These are phyloP conservation scores for Bos indicus DNA, from an alignment of 2,113 vertebrate species.

Conservation along the genomic window DNA sequence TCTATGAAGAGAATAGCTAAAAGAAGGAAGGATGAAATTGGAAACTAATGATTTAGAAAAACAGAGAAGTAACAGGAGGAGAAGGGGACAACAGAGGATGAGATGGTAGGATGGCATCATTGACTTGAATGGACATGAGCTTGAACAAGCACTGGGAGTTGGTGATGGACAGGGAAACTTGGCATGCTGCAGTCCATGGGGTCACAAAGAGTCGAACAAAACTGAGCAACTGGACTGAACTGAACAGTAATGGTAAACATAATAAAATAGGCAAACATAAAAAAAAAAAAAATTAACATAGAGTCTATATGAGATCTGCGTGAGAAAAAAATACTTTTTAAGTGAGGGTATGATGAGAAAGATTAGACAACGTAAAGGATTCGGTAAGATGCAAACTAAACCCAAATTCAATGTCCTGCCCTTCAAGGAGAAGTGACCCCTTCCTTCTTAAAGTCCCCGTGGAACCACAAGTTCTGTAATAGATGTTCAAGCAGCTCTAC, in stretches of 20 bases:
- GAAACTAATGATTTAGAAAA: background rate
- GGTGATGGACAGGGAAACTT: background rate
- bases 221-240: background rate
- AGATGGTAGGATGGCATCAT: background rate
- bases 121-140: background rate
- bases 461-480: background rate
- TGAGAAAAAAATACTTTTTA: background rate
- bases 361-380: background rate
- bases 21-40: background rate
- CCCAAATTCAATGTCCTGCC: background rate
- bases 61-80: background rate
- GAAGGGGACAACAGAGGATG: background rate
- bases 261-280: background rate
- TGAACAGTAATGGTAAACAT: background rate
- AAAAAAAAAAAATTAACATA: background rate
- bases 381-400: background rate
- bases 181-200: fast-evolving
- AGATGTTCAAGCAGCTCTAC: background rate
- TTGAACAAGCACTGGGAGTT: background rate
- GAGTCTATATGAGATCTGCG: background rate
- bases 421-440: background rate
- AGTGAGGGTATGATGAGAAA: background rate
- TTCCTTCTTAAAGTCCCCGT: background rate
- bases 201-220: background rate
- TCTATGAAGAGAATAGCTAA: background rate